These are phyloP conservation scores for Tiphia femorata DNA, from an alignment of 2,888 invertebrate genomes.

Conservation along the genomic window DNA sequence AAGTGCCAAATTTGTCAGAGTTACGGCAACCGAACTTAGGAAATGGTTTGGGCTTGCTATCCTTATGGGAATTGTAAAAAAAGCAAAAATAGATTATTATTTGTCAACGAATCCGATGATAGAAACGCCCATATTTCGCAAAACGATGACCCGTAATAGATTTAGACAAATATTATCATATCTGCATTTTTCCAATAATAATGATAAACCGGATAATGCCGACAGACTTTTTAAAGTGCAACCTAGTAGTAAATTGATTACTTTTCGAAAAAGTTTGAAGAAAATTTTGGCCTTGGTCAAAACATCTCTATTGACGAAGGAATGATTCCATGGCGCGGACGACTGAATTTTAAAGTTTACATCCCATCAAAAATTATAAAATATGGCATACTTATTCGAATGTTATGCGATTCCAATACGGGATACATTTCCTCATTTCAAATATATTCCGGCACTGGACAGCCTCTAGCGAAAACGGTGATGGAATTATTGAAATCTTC, in stretches of 20 bases:
- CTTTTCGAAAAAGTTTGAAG: slow-evolving; percentile 25
- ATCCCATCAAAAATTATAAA: slow-evolving; percentile 23
- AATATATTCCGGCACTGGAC: background rate
- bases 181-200: slow-evolving; percentile 13
- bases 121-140: slow-evolving; percentile 13
- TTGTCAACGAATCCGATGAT: slow-evolving; percentile 8
- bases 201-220: slow-evolving; percentile 8
- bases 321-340: too few relatives aligned
- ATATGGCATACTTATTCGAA: slow-evolving; percentile 25
- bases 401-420: slow-evolving; percentile 18
- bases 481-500: slow-evolving; percentile 16
- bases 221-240: slow-evolving; percentile 15
- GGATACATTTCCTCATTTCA: slow-evolving; percentile 19
- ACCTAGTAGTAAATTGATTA: slow-evolving; percentile 23
- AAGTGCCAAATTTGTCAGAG: slow-evolving; percentile 8
- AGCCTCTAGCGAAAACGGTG: background rate
- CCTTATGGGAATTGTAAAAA: slow-evolving; percentile 19
- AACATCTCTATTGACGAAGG: slow-evolving; percentile 24
- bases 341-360: slow-evolving; percentile 22
- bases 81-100: slow-evolving; percentile 11
- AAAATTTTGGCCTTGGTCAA: slow-evolving; percentile 21
- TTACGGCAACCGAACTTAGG: slow-evolving; percentile 6
- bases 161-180: slow-evolving; percentile 13
- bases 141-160: slow-evolving; percentile 13
- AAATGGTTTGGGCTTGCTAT: slow-evolving; percentile 13